Evolutionary conservation across 2,113 vertebrate species (phyloP).

Genomic region (Scortum barcoo): DNA sequence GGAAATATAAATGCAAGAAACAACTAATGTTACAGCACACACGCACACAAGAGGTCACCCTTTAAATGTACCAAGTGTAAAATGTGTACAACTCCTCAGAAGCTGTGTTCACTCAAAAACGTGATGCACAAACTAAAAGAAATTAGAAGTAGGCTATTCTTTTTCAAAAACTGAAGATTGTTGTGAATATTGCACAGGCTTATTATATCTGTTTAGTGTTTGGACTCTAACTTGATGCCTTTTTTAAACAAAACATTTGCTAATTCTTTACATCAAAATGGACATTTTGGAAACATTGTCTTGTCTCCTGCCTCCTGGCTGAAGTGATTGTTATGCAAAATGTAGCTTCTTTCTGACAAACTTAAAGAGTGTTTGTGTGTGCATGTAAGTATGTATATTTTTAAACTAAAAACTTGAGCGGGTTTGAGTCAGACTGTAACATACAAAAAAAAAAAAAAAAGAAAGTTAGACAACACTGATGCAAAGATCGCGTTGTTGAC

Average conservation of each 20-base stretch:
- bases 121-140: background rate
- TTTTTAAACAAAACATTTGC: too few species aligned
- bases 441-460: too few species aligned
- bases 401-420: constrained; percentile 11
- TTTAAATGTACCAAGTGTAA: background rate
- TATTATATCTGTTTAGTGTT: background rate
- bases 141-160: background rate
- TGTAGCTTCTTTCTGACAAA: constrained; percentile 17
- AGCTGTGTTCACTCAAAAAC: background rate
- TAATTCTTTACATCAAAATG: constrained; percentile 11
- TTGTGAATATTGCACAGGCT: background rate
- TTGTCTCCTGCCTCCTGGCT: constrained; percentile 7
- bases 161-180: background rate
- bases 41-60: background rate
- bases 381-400: background rate
- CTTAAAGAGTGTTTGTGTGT: background rate
- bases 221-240: too few species aligned
- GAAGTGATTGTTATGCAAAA: constrained; percentile 11
- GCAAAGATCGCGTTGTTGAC: constrained; percentile 44
- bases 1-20: constrained; percentile 21
- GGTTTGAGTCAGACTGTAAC: background rate
- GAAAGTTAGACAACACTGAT: constrained; percentile 34
- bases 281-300: constrained; percentile 13
- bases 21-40: background rate
- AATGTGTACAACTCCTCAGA: background rate